These are phyloP conservation scores for Ascidia mentula DNA, from an alignment of 23 tunicate genomes.

Conservation along the genomic window DNA sequence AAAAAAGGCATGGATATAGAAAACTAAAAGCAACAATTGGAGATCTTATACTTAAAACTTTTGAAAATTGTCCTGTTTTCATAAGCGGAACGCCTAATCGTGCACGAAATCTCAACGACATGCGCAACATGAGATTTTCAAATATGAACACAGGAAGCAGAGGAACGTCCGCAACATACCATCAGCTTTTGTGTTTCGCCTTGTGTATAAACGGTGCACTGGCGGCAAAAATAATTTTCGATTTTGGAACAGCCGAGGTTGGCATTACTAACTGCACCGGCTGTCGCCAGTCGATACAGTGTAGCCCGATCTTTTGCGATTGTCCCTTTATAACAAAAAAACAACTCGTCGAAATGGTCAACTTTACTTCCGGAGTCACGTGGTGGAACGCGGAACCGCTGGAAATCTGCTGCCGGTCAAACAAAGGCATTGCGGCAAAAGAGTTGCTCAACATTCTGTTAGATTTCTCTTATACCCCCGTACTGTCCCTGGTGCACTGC, in stretches of 20 bases:
- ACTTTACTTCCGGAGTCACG: not conserved
- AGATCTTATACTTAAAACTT: no score
- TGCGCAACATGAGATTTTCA: no score
- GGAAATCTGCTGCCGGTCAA: not conserved
- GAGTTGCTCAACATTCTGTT: not conserved
- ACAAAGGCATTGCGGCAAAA: not conserved
- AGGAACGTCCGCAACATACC: no score
- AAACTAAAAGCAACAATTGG: no score
- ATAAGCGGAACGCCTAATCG: no score
- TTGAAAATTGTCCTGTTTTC: no score
- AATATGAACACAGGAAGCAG: no score
- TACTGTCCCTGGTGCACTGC: not conserved
- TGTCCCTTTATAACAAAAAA: not conserved
- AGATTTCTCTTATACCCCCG: conserved; percentile 2
- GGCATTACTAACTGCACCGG: not conserved
- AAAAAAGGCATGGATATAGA: no score
- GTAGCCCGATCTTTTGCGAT: not conserved
- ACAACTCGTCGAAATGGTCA: not conserved
- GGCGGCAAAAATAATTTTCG: not conserved
- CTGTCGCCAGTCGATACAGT: not conserved
- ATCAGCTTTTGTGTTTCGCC: no score
- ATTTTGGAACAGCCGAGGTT: not conserved
- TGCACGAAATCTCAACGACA: no score
- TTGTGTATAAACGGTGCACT: not conserved
- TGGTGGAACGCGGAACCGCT: not conserved